phyloP scores from a whole-genome alignment of 2,113 vertebrate genomes.

The Dromas ardeola region DNA sequence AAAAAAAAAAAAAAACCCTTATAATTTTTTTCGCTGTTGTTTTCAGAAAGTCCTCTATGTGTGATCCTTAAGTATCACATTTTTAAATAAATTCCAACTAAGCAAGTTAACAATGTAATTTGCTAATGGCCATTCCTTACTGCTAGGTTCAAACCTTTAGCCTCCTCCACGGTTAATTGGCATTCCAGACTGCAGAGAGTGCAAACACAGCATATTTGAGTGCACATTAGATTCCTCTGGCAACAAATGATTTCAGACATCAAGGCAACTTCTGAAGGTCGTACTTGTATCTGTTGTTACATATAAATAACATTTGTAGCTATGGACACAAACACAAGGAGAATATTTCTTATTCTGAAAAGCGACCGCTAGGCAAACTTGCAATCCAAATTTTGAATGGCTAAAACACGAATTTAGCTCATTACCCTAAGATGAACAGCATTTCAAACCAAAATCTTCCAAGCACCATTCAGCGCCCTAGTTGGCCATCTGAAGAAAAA shows the following conservation, averaged over 20 bases:
- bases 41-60: background rate
- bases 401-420: background rate
- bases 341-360: background rate
- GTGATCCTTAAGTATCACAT: background rate
- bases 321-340: background rate
- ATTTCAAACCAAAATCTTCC: background rate
- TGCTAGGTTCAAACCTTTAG: background rate
- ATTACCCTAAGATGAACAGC: background rate
- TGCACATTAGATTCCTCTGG: background rate
- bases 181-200: background rate
- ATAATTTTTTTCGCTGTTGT: background rate
- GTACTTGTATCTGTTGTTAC: background rate
- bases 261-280: background rate
- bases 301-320: background rate
- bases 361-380: background rate
- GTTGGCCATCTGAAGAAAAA: background rate
- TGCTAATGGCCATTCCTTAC: background rate
- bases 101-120: background rate
- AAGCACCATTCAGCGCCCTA: background rate
- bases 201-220: constrained; percentile 19
- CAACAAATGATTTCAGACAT: constrained; percentile 49
- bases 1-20: background rate
- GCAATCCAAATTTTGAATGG: background rate
- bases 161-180: background rate
- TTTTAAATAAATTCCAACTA: background rate